Evolutionary conservation across 2,888 invertebrate species (phyloP).

Genomic region (Silvanus unidentatus): DNA sequence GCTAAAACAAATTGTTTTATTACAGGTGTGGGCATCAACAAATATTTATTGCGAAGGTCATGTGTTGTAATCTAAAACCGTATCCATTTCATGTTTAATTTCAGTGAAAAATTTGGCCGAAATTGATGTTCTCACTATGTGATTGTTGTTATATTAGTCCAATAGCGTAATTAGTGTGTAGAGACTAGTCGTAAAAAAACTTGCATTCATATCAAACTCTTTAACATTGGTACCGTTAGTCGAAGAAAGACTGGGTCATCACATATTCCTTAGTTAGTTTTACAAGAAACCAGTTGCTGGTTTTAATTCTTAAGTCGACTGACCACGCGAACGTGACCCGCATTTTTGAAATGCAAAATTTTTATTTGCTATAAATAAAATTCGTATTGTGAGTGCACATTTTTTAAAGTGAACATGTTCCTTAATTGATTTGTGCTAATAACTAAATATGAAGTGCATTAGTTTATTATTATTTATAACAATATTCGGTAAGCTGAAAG

Average conservation of each 20-base stretch:
- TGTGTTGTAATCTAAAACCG: too few species aligned
- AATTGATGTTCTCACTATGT: too few species aligned
- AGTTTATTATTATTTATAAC: slow-evolving; percentile 30
- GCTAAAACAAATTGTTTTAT: too few species aligned
- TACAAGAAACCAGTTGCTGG: slow-evolving; percentile 5
- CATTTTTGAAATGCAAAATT: slow-evolving; percentile 10
- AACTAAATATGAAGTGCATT: slow-evolving; percentile 29
- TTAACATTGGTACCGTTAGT: slow-evolving; percentile 35
- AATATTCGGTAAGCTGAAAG: slow-evolving; percentile 28
- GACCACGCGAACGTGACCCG: slow-evolving; percentile 6
- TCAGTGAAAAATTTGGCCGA: too few species aligned
- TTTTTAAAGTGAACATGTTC: background rate
- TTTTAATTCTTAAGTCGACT: slow-evolving; percentile 7
- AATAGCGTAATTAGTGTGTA: too few species aligned
- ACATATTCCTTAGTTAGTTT: slow-evolving; percentile 19
- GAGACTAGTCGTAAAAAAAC: background rate
- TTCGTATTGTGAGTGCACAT: too few species aligned
- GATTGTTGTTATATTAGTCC: too few species aligned
- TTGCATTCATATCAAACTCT: slow-evolving; percentile 11
- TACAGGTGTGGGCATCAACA: too few species aligned
- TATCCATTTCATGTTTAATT: too few species aligned
- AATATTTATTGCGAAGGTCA: too few species aligned
- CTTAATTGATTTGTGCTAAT: slow-evolving; percentile 12
- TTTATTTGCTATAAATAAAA: slow-evolving; percentile 4
- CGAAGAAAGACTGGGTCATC: slow-evolving; percentile 28